Evolutionary conservation across 2,113 vertebrate species (phyloP).

Genomic region (Cyanistes caeruleus): DNA sequence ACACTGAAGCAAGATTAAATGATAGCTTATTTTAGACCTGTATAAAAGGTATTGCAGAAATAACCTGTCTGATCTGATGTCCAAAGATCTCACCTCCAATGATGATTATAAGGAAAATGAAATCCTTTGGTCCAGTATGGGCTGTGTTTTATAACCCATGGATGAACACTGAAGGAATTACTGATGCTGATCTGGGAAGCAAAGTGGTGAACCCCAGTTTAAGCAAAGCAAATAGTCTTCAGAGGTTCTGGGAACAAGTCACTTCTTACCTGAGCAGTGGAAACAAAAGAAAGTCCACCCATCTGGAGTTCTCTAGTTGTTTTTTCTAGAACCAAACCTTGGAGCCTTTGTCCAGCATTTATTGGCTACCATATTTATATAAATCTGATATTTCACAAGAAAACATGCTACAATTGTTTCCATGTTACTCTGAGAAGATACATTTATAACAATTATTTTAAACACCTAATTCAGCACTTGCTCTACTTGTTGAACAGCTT

Average conservation of each 20-base stretch:
- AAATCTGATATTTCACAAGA: background rate
- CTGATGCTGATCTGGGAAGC: background rate
- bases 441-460: conserved; percentile 40
- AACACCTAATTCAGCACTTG: background rate
- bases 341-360: background rate
- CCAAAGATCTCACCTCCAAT: background rate
- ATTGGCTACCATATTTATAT: background rate
- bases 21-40: background rate
- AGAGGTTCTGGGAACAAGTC: background rate
- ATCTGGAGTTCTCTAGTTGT: fast-evolving
- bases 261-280: background rate
- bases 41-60: background rate
- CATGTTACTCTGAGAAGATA: background rate
- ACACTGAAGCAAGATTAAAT: background rate
- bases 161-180: background rate
- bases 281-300: background rate
- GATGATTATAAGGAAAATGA: background rate
- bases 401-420: background rate
- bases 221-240: background rate
- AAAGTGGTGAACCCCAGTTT: background rate
- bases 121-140: background rate
- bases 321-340: background rate
- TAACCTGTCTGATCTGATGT: background rate
- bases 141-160: background rate
- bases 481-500: conserved; percentile 50